Base-by-base conservation (phyloP, 1,140 invertebrate species). In the Chionoecetes opilio region DNA sequence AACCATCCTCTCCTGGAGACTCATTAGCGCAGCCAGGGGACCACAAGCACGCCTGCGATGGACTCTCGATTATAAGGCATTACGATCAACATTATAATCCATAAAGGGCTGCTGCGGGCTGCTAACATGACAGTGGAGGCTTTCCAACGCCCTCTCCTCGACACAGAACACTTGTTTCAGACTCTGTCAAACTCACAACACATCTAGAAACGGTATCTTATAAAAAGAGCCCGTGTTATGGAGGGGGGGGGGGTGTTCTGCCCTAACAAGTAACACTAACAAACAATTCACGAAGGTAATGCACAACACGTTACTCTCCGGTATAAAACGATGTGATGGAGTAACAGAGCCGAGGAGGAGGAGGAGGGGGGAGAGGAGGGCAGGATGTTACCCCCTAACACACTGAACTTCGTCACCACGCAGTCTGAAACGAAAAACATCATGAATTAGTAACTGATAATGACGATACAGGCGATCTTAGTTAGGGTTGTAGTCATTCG, bases 201-300 rank as follows among this genome's bases (percentile, higher is more conserved):
- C 90, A 92, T 95, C 94, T 95, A 95, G 91, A 95, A 93, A 95
- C 88, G 94, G 94, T 92, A 95, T 92, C 82, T 93, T 95, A 93
- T 89, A 75, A 75, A n/a, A 75, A 75, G 63, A 75, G 63, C 63
- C 63, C 63, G 63, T 17, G 63, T 75, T 6, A 75, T 26, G 63
- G 63, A n/a, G 63, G n/a, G 41, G 41, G 14, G 41, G 37, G 86
- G 37, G 86, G 90, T 95, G 41, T 90, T 95, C 94, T 93, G 91
- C 92, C 26, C 94, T 95, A 95, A 95, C 94, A 95, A 95, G 87
- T 93, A 95, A 95, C 94, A 95, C 94, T 95, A 95, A 95, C 94
- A 95, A 95, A 95, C 94, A 90, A 88, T 31, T 93, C 91, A 95
- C 91, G 46, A 95, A 92, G 87, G 94, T 93, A 82, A 89, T 95